Evolutionary conservation across 2,113 vertebrate species (phyloP).

Genomic region (Plecturocebus donacophilus): DNA sequence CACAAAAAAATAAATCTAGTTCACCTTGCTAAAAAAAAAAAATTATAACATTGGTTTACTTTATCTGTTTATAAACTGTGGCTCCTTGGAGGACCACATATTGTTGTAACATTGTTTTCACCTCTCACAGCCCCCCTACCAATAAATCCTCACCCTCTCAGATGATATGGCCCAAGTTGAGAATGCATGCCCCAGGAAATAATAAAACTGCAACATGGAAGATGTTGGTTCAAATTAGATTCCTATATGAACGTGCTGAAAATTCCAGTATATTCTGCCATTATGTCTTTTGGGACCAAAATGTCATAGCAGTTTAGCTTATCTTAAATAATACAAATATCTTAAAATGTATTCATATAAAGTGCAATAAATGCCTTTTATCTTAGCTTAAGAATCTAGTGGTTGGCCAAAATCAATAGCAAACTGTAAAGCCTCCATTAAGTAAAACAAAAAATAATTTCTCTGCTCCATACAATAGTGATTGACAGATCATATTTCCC

Average conservation of each 20-base stretch:
- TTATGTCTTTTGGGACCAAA: not conserved
- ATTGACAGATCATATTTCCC: not conserved
- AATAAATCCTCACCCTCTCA: not conserved
- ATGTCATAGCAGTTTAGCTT: not conserved
- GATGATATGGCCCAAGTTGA: not conserved
- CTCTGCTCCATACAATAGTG: not conserved
- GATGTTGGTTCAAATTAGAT: not conserved
- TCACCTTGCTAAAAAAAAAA: too few species aligned
- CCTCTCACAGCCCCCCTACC: accelerated
- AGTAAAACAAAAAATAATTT: not conserved
- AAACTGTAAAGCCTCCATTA: not conserved
- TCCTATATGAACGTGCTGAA: not conserved
- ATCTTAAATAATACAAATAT: not conserved
- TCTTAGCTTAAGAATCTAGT: not conserved
- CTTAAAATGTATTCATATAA: not conserved
- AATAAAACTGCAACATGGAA: not conserved
- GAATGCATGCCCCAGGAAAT: not conserved
- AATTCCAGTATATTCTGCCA: not conserved
- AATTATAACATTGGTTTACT: not conserved
- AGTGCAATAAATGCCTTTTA: not conserved
- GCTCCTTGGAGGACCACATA: not conserved
- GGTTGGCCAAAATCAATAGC: not conserved
- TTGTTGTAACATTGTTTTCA: not conserved
- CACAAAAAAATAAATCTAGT: too few species aligned
- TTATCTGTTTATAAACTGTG: not conserved